phyloP scores from a whole-genome alignment of 2,797 vertebrate genomes.

The Loriculus beryllinus region DNA sequence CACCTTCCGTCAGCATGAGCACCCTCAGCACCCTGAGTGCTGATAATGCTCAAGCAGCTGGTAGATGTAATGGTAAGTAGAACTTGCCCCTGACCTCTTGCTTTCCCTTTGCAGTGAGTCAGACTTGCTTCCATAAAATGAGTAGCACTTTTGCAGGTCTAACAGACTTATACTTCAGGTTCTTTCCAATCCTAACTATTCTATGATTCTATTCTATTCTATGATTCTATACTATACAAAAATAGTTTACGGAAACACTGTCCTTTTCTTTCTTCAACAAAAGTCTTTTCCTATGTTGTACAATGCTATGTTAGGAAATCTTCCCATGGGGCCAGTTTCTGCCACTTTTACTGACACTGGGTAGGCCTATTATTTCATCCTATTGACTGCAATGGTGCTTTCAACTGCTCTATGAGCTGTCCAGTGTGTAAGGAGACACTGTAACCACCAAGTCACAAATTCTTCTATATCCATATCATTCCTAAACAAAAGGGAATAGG shows the following conservation, averaged over 20 bases:
- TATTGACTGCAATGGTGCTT: not conserved
- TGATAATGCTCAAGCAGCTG: not conserved
- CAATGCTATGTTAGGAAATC: not conserved
- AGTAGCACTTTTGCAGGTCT: not conserved
- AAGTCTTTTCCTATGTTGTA: not conserved
- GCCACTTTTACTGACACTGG: not conserved
- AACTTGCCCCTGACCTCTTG: not conserved
- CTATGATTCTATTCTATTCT: too few relatives aligned
- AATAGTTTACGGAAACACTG: not conserved
- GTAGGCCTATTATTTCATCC: not conserved
- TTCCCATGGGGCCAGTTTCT: not conserved
- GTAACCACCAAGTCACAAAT: not conserved
- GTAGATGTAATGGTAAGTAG: not conserved
- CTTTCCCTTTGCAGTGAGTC: not conserved
- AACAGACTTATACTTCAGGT: too few relatives aligned
- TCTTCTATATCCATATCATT: not conserved
- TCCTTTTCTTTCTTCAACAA: not conserved
- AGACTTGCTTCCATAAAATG: not conserved
- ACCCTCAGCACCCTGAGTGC: not conserved
- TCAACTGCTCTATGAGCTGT: not conserved
- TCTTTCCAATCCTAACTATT: too few relatives aligned
- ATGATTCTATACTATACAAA: fast-evolving
- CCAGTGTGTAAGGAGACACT: not conserved
- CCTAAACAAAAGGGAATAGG: not conserved
- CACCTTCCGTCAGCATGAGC: not conserved